Conservation (phyloP, 2,113 vertebrate species). For the Recurvirostra avosetta region DNA sequence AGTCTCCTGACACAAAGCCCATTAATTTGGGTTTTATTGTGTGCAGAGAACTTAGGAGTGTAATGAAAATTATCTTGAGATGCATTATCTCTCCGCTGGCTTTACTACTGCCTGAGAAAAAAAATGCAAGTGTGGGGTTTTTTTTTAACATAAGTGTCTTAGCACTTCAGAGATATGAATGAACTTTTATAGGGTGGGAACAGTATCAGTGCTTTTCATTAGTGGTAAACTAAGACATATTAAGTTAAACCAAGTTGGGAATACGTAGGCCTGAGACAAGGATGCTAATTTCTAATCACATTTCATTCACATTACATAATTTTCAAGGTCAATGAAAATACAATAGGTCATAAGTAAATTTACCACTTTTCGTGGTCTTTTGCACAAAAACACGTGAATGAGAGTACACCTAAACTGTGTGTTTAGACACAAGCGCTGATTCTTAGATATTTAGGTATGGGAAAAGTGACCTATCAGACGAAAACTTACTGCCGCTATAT, state of each 20-base stretch:
- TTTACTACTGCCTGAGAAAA: neutral
- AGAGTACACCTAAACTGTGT: neutral
- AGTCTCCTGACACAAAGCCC: neutral
- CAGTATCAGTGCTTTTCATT: neutral
- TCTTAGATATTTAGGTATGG: neutral
- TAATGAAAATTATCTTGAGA: neutral
- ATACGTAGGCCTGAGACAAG: neutral
- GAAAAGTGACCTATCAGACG: neutral
- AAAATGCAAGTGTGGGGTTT: neutral
- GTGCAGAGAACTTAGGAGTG: neutral
- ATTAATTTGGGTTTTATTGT: neutral
- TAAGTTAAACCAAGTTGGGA: neutral
- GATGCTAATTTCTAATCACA: neutral
- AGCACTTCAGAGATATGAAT: neutral
- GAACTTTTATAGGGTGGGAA: neutral
- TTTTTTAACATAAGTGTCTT: neutral
- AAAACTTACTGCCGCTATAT: neutral
- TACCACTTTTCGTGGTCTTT: neutral
- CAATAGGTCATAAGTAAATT: neutral
- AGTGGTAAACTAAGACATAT: neutral
- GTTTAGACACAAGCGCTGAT: neutral
- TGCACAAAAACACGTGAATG: neutral
- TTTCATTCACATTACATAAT: neutral
- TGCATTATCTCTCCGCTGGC: neutral
- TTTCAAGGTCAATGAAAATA: neutral